Base-by-base conservation (phyloP, 2,888 invertebrate genomes). In the Hirtodrosophila cameraria region DNA sequence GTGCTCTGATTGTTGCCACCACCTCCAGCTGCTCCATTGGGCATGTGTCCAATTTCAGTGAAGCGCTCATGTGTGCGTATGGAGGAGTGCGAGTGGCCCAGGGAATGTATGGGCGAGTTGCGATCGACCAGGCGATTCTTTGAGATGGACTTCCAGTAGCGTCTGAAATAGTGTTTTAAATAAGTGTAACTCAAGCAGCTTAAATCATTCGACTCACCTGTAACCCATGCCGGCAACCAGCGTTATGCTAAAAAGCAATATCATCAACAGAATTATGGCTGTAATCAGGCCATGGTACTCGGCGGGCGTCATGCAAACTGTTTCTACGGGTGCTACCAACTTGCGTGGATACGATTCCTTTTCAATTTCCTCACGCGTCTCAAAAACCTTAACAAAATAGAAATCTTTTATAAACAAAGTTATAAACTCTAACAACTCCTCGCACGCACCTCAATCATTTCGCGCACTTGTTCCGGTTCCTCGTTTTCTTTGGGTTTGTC, bases 381-480 rank as follows among this genome's bases (percentile, higher is more conserved):
- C 96, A 86, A 95, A 96, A 0, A 97, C 96, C 96, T 96, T 48
- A n/a, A n/a, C n/a, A n/a, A n/a, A n/a, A n/a, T n/a, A n/a, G n/a
- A n/a, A n/a, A n/a, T n/a, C 30, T 16, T 11, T 25, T 3, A n/a
- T 31, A 1, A 15, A 31, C 20, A 23, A 1, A 18, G n/a, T n/a
- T 5, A 2, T n/a, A 1, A 25, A 7, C 0, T 11, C 7, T 11
- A 1, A 18, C 20, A 5, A 23, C 2, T 23, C n/a, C 23, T 1
- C 4, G 1, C 1, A 41, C 65, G 74, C 90, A 96, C 96, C 93
- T 96, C 96, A 74, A 97, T 96, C 95, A 97, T 96, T 92, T 96
- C 96, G 69, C 96, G 92, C 23, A 97, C 96, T 88, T 95, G 96
- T 88, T 97, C 96, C 9, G 94, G 94, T 50, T 91, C 90, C 38